phyloP scores from a whole-genome alignment of 2,797 vertebrate species.

The Pipistrellus kuhlii region DNA sequence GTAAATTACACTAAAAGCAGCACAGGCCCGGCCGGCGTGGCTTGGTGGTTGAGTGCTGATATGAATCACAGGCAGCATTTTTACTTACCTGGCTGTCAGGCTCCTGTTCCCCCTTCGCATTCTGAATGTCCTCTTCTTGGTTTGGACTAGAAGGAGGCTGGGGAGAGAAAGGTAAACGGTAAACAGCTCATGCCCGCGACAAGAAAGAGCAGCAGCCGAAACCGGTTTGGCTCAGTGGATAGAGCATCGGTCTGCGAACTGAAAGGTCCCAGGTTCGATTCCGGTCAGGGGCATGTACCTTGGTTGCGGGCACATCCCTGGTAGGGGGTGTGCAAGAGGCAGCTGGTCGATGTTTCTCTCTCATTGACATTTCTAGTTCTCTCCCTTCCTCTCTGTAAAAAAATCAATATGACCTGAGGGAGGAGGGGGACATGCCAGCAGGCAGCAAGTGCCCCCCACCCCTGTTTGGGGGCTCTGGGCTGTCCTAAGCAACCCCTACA shows the following conservation, averaged over 20 bases:
- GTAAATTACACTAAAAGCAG: background rate
- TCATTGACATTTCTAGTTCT: too few relatives aligned
- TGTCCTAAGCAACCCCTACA: background rate
- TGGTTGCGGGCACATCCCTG: too few relatives aligned
- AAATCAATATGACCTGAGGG: background rate
- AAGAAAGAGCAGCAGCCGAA: background rate
- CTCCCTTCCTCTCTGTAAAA: too few relatives aligned
- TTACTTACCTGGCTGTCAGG: conserved; percentile 70
- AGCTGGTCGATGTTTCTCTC: too few relatives aligned
- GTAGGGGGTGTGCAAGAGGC: too few relatives aligned
- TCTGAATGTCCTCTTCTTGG: conserved; percentile 59
- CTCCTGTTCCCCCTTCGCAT: background rate
- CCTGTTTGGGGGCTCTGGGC: background rate
- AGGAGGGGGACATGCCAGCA: background rate
- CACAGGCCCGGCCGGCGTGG: too few relatives aligned
- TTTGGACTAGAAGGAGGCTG: conserved; percentile 68
- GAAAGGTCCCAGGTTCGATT: too few relatives aligned
- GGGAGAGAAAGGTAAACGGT: conserved; percentile 39
- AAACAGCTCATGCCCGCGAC: background rate
- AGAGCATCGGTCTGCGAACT: too few relatives aligned
- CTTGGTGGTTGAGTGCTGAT: too few relatives aligned
- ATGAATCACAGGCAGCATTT: background rate
- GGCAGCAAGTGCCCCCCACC: background rate
- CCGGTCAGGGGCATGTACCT: too few relatives aligned
- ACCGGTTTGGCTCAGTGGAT: too few relatives aligned